Evolutionary conservation across 2,888 invertebrate species (phyloP).

Genomic region (Drosophila merina): DNA sequence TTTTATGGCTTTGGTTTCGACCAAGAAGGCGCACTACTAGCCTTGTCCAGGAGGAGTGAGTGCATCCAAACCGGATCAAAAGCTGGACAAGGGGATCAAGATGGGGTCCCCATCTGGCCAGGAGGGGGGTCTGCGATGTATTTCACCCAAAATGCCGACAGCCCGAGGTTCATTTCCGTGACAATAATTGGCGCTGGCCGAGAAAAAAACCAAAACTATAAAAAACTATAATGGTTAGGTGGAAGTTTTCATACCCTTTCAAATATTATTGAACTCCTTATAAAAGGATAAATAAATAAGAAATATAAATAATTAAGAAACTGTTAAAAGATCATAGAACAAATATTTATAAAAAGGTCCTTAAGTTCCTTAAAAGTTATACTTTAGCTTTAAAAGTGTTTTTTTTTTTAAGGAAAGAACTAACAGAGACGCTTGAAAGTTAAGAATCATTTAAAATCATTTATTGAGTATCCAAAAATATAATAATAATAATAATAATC

Average conservation of each 20-base stretch:
- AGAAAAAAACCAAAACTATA: not conserved
- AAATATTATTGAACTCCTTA: too few species aligned
- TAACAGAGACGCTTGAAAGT: too few species aligned
- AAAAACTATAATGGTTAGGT: not conserved
- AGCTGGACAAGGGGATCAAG: not conserved
- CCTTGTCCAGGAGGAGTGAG: conserved; percentile 34
- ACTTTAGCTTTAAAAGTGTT: too few species aligned
- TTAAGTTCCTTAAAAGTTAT: too few species aligned
- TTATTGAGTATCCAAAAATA: too few species aligned
- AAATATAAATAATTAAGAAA: not conserved
- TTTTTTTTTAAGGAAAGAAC: too few species aligned
- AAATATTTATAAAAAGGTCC: too few species aligned
- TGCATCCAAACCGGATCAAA: conserved; percentile 67
- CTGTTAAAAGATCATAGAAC: too few species aligned
- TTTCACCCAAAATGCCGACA: conserved; percentile 56
- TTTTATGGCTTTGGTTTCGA: not conserved
- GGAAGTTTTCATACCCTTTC: not conserved
- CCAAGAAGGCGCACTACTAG: conserved; percentile 45
- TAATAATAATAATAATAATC: not conserved
- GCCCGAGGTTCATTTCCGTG: conserved; percentile 62
- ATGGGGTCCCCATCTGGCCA: conserved; percentile 19
- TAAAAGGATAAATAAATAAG: too few species aligned
- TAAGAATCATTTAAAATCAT: too few species aligned
- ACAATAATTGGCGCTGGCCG: conserved; percentile 53
- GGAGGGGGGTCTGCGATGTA: conserved; percentile 7